A percentile compares a stretch with the other conserved stretches of the same genome.
Conservation (phyloP, 64 coral and sea anemone species). For the Catalaphyllia jardinei region DNA sequence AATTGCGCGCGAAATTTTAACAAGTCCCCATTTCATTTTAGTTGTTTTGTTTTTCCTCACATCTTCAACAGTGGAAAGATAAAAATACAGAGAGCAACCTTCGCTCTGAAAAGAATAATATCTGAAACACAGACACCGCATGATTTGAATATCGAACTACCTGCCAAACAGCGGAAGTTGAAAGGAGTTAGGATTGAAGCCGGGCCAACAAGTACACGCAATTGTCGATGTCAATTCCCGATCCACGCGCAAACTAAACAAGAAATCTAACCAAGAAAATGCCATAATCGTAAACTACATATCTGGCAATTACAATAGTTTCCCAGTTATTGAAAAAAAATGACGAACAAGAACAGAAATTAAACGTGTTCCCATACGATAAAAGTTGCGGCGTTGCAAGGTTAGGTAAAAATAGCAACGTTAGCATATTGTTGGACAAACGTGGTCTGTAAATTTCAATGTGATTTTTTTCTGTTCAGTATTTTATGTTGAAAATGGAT, state of each 20-base stretch:
- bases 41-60: neutral
- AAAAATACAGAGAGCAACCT: neutral
- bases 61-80: neutral
- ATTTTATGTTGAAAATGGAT: neutral
- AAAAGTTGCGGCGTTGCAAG: neutral
- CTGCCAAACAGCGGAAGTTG: slow-evolving; percentile 38
- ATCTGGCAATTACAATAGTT: neutral
- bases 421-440: neutral
- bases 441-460: neutral
- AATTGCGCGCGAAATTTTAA: slow-evolving; percentile 1
- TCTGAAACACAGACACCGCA: neutral
- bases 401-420: neutral
- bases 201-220: neutral
- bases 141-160: neutral
- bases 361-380: neutral
- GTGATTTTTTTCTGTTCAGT: neutral
- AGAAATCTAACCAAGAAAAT: neutral
- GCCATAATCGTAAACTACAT: neutral
- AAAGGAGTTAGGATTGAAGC: neutral
- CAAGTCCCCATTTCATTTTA: neutral
- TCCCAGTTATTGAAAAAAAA: neutral
- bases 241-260: neutral
- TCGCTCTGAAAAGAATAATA: neutral
- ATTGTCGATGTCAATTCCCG: neutral
- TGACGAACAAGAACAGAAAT: neutral